Evolutionary conservation across 2,113 vertebrate genomes (phyloP).

Genomic region (Callithrix jacchus): DNA sequence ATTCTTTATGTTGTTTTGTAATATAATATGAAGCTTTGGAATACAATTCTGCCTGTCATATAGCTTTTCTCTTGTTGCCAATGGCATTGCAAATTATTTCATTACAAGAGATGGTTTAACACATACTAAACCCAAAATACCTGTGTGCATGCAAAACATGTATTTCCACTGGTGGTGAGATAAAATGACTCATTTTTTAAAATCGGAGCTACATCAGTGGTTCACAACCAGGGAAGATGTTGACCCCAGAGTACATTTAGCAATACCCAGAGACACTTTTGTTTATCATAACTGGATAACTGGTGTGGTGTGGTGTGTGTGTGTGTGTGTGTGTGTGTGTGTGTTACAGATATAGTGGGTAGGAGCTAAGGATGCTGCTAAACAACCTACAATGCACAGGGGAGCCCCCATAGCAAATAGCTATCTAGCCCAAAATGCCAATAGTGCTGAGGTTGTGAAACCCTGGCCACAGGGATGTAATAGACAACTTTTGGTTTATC

Average conservation of each 20-base stretch:
- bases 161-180: background rate
- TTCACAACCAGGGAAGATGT: background rate
- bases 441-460: background rate
- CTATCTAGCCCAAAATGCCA: background rate
- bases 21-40: background rate
- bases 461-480: background rate
- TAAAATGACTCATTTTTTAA: conserved; percentile 22
- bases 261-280: background rate
- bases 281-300: background rate
- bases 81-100: background rate
- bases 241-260: background rate
- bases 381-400: background rate
- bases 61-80: background rate
- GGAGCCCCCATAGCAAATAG: background rate
- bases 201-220: background rate
- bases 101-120: background rate
- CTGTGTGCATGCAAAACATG: background rate
- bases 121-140: background rate
- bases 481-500: background rate
- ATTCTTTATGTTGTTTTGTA: background rate
- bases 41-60: background rate
- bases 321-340: background rate
- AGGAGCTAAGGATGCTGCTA: background rate
- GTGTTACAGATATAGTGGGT: background rate
- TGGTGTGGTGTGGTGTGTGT: background rate